Base-by-base conservation (phyloP, 1,140 invertebrate genomes). In the Calliphora vicina region DNA sequence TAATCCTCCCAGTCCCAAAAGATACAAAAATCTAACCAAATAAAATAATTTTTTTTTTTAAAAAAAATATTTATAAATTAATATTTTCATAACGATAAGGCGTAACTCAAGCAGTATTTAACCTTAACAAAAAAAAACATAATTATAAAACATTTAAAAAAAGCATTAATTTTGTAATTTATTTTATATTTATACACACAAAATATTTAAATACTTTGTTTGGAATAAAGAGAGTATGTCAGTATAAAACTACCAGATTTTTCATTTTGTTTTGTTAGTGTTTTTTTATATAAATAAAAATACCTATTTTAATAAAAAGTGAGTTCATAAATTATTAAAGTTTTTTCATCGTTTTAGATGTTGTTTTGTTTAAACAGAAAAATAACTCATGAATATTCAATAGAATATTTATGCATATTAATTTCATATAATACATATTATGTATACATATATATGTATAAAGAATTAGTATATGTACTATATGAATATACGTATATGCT, bases 41-140 rank as follows among this genome's bases (percentile, higher is more conserved):
- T 61, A 20, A 67, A 67, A 67, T 67, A 6, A 67, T 25, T 67
- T 10, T 23, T 67, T 67, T 57, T 67, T 0, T 10, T 67, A 10
- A 23, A 23, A 23, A 25, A 23, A n/a, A n/a, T n/a, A n/a, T n/a
- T 67, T 10, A 23, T 67, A n/a, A 57, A 20, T 67, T 67, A 4
- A 67, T 67, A 67, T 67, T 67, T 67, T 67, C 61, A 67, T 67
- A 67, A 67, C 61, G 61, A 67, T 67, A 20, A 67, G 61, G 61
- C 61, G 61, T 67, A 67, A 67, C 61, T 67, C 61, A 67, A 67
- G 23, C 61, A 67, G n/a, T 67, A 23, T 23, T 23, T 67, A 67
- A 67, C 61, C 61, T 67, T 67, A 67, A 57, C 50, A 57, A 57
- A 57, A 67, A 23, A 67, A 67, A 23, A 67, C n/a, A 67, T 23